Evolutionary conservation across 2,888 invertebrate genomes (phyloP).

Genomic region (Tetranychus piercei): DNA sequence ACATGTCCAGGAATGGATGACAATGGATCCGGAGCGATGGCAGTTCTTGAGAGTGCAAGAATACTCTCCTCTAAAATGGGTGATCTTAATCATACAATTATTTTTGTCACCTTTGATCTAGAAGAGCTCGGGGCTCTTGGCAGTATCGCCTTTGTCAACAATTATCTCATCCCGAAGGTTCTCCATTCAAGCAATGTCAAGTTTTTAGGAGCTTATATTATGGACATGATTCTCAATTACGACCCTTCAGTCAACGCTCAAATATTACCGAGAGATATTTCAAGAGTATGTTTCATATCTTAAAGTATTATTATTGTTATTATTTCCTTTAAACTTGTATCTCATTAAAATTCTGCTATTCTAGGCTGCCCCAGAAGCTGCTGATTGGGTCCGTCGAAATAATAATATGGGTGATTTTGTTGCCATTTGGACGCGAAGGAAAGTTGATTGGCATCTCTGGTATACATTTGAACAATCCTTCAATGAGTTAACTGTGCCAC

Average conservation of each 20-base stretch:
- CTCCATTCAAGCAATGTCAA: neutral
- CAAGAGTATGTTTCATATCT: neutral
- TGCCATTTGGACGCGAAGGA: neutral
- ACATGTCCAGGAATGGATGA: neutral
- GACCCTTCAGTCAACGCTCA: constrained; percentile 26
- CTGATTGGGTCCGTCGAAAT: neutral
- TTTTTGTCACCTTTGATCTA: neutral
- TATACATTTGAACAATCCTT: neutral
- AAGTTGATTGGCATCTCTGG: neutral
- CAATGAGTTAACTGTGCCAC: neutral
- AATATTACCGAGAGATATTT: constrained; percentile 9
- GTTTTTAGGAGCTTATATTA: constrained; percentile 27
- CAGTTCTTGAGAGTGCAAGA: neutral
- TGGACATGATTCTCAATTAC: constrained; percentile 33
- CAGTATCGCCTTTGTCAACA: neutral
- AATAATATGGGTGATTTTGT: neutral
- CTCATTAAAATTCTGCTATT: neutral
- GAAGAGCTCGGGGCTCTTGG: neutral
- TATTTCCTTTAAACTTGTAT: neutral
- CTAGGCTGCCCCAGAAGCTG: too few relatives aligned
- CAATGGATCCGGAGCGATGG: neutral
- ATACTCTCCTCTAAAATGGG: neutral
- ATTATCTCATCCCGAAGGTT: neutral
- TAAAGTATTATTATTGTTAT: too few relatives aligned
- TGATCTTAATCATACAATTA: neutral